phyloP scores from a whole-genome alignment of 1,140 invertebrate species.

The Antheraea pernyi region DNA sequence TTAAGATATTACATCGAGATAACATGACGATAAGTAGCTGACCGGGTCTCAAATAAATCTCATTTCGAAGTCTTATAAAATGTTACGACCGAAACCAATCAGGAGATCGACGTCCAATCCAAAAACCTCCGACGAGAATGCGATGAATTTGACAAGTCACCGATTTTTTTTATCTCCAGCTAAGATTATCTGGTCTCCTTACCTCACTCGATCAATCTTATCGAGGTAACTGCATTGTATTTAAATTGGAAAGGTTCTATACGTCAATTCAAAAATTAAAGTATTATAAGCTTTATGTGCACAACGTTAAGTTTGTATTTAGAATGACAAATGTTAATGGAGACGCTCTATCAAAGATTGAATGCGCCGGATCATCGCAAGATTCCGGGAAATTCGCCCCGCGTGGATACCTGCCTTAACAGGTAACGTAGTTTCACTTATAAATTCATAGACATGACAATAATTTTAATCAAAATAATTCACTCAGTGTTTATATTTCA shows the following conservation, averaged over 20 bases:
- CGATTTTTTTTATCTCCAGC: constrained; percentile 61
- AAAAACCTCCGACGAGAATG: constrained; percentile 57
- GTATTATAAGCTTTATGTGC: constrained; percentile 25
- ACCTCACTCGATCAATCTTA: constrained; percentile 78
- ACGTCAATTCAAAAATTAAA: neutral
- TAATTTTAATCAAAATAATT: neutral
- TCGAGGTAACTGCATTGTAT: constrained; percentile 53
- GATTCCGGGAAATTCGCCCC: constrained; percentile 77
- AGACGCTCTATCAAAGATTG: constrained; percentile 40
- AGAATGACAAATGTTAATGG: constrained; percentile 28
- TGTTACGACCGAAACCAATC: constrained; percentile 45
- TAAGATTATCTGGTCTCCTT: constrained; percentile 73
- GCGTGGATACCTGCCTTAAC: constrained; percentile 75
- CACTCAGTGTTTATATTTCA: neutral
- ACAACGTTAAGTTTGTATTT: constrained; percentile 22
- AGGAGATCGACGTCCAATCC: constrained; percentile 42
- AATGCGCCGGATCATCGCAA: constrained; percentile 72
- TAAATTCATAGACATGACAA: constrained; percentile 18
- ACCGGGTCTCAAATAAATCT: neutral
- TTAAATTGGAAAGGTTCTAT: constrained; percentile 3
- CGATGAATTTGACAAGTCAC: constrained; percentile 77
- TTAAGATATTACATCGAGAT: constrained; percentile 1
- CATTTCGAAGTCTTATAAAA: constrained; percentile 9
- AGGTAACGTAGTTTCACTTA: constrained; percentile 46
- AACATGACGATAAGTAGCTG: neutral